Conservation (phyloP, 1,140 invertebrate species). For the Phenacoccus solenopsis region DNA sequence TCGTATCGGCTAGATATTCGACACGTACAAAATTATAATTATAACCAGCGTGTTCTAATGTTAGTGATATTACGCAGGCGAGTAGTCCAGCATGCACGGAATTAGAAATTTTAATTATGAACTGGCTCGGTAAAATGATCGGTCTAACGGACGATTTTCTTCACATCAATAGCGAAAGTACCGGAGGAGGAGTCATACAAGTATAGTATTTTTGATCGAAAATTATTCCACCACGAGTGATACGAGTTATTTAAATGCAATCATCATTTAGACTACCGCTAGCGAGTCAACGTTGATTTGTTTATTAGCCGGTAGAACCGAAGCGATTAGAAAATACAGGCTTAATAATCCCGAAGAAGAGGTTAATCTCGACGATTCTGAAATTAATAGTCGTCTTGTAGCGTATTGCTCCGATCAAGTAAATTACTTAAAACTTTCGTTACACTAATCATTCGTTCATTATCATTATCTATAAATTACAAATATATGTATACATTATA, state of each 20-base stretch:
- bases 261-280: constrained; percentile 53
- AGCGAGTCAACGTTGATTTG: constrained; percentile 86
- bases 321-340: constrained; percentile 57
- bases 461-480: too few relatives aligned
- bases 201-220: constrained; percentile 32
- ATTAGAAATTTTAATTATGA: constrained; percentile 90
- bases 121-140: constrained; percentile 94
- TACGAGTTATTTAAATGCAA: not conserved
- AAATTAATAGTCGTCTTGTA: constrained; percentile 81
- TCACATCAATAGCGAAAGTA: constrained; percentile 53
- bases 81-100: constrained; percentile 93
- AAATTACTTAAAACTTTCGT: constrained; percentile 1
- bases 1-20: not conserved
- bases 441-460: too few relatives aligned
- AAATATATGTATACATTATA: too few relatives aligned
- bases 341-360: constrained; percentile 39
- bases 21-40: not conserved
- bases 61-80: constrained; percentile 42
- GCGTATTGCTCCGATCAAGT: constrained; percentile 88
- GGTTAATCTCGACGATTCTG: constrained; percentile 65
- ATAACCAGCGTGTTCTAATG: not conserved
- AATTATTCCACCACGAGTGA: not conserved
- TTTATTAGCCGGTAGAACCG: constrained; percentile 75
- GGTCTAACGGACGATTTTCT: constrained; percentile 81
- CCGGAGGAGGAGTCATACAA: constrained; percentile 86